A percentile compares a stretch with the other conserved stretches of the same genome.
Conservation (phyloP, 2,797 vertebrate species). For the Mormyrops boulengeri region DNA sequence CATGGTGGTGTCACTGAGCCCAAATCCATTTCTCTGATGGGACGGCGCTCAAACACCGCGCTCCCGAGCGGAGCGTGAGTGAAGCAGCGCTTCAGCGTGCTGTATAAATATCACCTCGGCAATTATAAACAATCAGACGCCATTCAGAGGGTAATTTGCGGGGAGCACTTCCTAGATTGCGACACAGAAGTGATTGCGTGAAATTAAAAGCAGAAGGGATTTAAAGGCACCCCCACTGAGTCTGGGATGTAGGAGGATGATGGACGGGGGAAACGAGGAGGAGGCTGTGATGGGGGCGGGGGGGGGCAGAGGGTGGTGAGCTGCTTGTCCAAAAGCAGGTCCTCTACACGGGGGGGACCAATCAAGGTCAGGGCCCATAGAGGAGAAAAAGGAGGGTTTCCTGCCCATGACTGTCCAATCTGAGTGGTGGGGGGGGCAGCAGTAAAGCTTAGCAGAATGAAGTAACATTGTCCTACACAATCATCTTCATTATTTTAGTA, state of each 20-base stretch:
- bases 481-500: neutral
- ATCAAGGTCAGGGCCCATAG: neutral
- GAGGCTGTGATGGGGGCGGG: neutral
- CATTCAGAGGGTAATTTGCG: neutral
- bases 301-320: neutral
- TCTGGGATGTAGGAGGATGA: neutral
- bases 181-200: neutral
- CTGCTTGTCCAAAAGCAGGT: neutral
- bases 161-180: neutral
- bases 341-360: neutral
- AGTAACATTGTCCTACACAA: neutral
- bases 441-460: neutral
- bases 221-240: neutral
- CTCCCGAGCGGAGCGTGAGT: neutral
- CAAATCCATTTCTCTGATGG: neutral
- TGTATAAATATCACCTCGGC: slow-evolving; percentile 7
- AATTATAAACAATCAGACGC: slow-evolving; percentile 15
- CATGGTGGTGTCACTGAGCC: neutral
- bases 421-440: neutral
- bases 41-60: too few species aligned
- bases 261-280: neutral
- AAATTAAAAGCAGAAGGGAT: neutral
- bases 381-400: neutral
- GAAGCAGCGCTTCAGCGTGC: neutral
- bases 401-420: neutral